Evolutionary conservation across 30 jellyfish, hydroid and myxozoan genomes (phyloP), one percentile per base, ranked within the genome.

Genomic region (Pelagia noctiluca): DNA sequence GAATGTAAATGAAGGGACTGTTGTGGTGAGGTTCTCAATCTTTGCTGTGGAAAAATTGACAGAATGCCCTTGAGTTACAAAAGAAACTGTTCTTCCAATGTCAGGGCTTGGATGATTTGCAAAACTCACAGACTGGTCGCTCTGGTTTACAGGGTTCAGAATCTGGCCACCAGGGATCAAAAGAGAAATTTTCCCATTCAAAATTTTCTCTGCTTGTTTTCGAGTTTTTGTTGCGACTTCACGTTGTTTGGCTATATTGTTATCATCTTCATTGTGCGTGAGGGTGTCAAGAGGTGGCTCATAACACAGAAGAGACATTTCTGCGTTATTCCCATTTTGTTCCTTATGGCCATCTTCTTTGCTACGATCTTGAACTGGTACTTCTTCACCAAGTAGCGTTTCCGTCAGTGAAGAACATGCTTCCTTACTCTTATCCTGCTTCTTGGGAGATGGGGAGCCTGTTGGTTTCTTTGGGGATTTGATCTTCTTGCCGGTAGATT

Each of bases 101-200:
- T n/a, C n/a, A n/a, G n/a, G n/a, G n/a, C n/a, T n/a, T n/a, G n/a
- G n/a, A n/a, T n/a, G n/a, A n/a, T n/a, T n/a, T n/a, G n/a, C n/a
- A n/a, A n/a, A n/a, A n/a, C n/a, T n/a, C n/a, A n/a, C 48, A 47
- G 16, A 63, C 12, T 30, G 22, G 24, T 47, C 75, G 75, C 29
- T 28, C 23, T 21, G 47, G 26, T 63, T 38, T 47, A 18, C 26
- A 35, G 12, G 29, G 57, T 29, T 48, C 52, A 29, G 50, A 48
- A 1, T 47, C 50, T 0, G 46, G 5, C 49, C 75, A 1, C 38
- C 38, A 5, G 80, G 78, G n/a, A 22, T 21, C 22, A 82, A 61
- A 35, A 70, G 63, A 12, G 42, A 32, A 23, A 82, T 82, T 35
- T 70, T 82, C n/a, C 92, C 92, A 22, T 62, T 50, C 26, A 82